Evolutionary conservation across 2,113 vertebrate species (phyloP), one percentile per base, ranked within the genome.

Genomic region (Ia io): DNA sequence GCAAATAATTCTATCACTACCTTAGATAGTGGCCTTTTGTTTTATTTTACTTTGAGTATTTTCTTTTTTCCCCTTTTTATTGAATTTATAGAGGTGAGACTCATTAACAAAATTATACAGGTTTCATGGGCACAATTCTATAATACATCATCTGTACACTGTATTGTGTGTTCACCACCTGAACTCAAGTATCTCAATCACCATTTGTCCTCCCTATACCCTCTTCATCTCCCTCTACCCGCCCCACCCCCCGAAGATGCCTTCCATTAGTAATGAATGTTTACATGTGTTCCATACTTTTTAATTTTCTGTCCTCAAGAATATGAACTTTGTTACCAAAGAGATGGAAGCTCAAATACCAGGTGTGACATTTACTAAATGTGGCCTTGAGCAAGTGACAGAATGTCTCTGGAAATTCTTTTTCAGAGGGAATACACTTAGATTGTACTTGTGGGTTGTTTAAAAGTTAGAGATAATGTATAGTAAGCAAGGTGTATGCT

Each of bases 241-340:
- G 3, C 28, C 13, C 28, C 28, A 5, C 28, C 25, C 30, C 13
- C 4, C 40, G 71, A 84, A 67, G 12, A 47, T 8, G 2, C 17
- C 16, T 74, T 86, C 16, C 9, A 73, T 89, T 88, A 30, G 53
- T n/a, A 90, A 69, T 82, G 13, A 93, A 42, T 73, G 65, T 84
- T 65, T 79, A 35, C 59, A 47, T 95, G 70, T 84, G 37, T 53
- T 84, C 47, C 70, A 67, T 91, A 80, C 40, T 67, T 93, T 93
- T 88, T 71, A 71, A 88, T 93, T 93, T 76, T 82, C 82, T 79
- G 73, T 73, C 17, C 25, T 84, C 12, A 70, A 51, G 40, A 73
- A 4, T 88, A n/a, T 95, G 37, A 22, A 88, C 49, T 82, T 67
- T 84, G 28, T 90, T 91, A 88, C 17, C 70, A 92, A 88, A 78